Evolutionary conservation across 2,888 invertebrate species (phyloP).

Genomic region (Oxytorus armatus): DNA sequence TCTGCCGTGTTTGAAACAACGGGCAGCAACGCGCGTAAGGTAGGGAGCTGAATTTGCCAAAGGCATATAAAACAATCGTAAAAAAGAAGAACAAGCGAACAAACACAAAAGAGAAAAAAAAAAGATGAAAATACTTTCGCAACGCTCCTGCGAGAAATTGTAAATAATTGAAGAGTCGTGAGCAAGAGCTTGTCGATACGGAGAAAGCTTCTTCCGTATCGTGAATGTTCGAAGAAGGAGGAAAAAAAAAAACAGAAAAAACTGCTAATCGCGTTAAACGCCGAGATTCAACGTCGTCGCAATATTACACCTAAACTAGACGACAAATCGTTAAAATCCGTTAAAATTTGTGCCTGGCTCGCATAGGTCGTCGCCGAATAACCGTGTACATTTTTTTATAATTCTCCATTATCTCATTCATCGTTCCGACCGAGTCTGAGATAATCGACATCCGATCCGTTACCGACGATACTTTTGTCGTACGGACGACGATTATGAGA

Average conservation of each 20-base stretch:
- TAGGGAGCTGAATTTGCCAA: slow-evolving; percentile 60
- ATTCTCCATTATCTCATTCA: neutral
- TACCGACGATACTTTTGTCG: neutral
- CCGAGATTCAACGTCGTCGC: slow-evolving; percentile 26
- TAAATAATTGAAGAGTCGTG: slow-evolving; percentile 53
- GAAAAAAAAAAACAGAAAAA: slow-evolving; percentile 37
- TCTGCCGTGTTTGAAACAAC: slow-evolving; percentile 50
- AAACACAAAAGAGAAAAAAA: slow-evolving; percentile 40
- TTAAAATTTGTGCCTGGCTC: slow-evolving; percentile 53
- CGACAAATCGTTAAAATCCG: slow-evolving; percentile 28
- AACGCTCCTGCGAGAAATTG: slow-evolving; percentile 44
- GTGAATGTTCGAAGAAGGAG: neutral
- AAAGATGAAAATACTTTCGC: slow-evolving; percentile 24
- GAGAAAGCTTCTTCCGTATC: neutral
- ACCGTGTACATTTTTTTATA: neutral
- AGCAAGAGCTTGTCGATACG: slow-evolving; percentile 28
- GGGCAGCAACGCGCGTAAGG: slow-evolving; percentile 37
- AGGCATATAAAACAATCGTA: too few species aligned
- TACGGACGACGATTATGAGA: slow-evolving; percentile 5
- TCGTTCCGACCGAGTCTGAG: slow-evolving; percentile 8
- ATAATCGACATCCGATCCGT: neutral
- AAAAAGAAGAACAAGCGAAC: neutral
- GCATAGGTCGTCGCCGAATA: slow-evolving; percentile 26
- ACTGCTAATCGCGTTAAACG: slow-evolving; percentile 23
- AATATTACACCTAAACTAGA: slow-evolving; percentile 21